Percentiles rank a stretch among this genome's conserved stretches.
Conservation (phyloP, 2,113 vertebrate genomes). For the Rhegmatorhina hoffmannsi region DNA sequence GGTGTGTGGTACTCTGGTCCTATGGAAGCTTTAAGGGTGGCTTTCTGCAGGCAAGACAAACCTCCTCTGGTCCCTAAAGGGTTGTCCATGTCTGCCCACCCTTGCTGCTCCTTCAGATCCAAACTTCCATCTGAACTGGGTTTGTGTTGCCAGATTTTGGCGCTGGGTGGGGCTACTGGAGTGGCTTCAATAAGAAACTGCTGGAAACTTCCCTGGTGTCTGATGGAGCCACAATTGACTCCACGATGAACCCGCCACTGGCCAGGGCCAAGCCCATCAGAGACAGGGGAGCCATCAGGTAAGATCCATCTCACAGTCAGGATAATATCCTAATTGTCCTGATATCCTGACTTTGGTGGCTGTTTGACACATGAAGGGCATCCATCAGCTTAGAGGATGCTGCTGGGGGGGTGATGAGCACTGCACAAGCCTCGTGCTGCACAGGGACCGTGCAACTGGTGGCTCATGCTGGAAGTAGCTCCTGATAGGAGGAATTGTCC, state of each 20-base stretch:
- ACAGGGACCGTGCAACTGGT: rapidly evolving
- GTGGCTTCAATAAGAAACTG: background rate
- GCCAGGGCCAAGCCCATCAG: background rate
- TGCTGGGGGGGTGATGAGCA: background rate
- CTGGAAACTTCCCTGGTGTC: background rate
- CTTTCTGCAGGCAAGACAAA: too few relatives aligned
- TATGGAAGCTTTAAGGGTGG: rapidly evolving
- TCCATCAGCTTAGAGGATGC: background rate
- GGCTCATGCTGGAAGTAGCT: background rate
- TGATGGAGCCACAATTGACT: background rate
- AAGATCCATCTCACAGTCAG: background rate
- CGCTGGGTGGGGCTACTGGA: background rate
- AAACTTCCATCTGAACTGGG: background rate
- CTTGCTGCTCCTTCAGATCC: background rate
- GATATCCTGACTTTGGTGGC: too few relatives aligned
- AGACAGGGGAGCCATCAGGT: background rate
- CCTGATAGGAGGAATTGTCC: background rate
- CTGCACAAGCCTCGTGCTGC: background rate
- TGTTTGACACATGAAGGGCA: background rate
- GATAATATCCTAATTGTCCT: too few relatives aligned
- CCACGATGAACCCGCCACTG: too few relatives aligned
- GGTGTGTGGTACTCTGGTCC: rapidly evolving
- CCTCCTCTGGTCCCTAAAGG: background rate
- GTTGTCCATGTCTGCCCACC: background rate
- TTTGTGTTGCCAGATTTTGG: background rate